Conservation (phyloP, 2,113 vertebrate species). For the Ptyas mucosa region DNA sequence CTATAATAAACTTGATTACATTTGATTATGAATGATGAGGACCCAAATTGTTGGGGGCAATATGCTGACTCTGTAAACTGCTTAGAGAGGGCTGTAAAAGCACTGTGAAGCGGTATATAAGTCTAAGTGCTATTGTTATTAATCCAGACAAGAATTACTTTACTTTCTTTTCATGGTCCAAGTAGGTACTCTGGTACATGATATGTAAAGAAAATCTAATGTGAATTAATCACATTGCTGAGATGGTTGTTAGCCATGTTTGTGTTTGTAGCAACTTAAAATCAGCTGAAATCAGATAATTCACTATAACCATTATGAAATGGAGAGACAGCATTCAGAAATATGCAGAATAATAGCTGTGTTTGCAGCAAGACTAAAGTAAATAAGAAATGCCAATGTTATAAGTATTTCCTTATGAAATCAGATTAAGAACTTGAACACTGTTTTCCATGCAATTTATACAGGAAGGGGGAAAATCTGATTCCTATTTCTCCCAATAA, state of each 20-base stretch:
- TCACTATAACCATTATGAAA: not conserved
- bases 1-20: not conserved
- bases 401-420: not conserved
- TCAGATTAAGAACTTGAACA: not conserved
- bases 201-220: not conserved
- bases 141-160: not conserved
- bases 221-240: not conserved
- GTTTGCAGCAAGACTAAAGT: not conserved
- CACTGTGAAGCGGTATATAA: too few relatives aligned
- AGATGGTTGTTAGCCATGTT: not conserved
- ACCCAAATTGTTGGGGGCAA: too few relatives aligned
- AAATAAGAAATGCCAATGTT: not conserved
- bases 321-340: not conserved
- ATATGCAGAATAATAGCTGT: not conserved
- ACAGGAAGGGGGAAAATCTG: not conserved
- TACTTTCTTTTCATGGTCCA: not conserved
- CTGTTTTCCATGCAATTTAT: not conserved
- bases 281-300: not conserved
- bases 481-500: not conserved
- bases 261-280: not conserved
- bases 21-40: not conserved
- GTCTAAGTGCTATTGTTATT: not conserved
- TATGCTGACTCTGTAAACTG: too few relatives aligned
- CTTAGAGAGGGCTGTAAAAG: too few relatives aligned
- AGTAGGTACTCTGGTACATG: not conserved